These are phyloP conservation scores for Aricia agestis DNA, from an alignment of 1,140 invertebrate genomes.

Conservation along the genomic window DNA sequence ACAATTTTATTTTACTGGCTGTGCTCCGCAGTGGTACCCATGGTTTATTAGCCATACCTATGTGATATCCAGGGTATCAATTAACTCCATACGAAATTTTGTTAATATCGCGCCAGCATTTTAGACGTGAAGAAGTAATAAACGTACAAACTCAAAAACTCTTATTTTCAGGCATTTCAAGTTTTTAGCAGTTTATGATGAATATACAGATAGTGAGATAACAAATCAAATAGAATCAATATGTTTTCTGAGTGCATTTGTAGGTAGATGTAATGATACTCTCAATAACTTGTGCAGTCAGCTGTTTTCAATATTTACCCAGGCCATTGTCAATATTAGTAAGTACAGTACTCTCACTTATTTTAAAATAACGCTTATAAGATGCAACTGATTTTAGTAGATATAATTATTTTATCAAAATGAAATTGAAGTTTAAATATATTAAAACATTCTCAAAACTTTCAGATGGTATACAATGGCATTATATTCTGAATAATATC, in stretches of 20 bases:
- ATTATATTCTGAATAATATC: constrained; percentile 67
- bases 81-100: too few relatives aligned
- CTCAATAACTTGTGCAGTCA: constrained; percentile 81
- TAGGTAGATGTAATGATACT: constrained; percentile 81
- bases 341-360: constrained; percentile 46
- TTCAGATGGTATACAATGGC: constrained; percentile 65
- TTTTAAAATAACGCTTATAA: too few relatives aligned
- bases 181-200: constrained; percentile 64
- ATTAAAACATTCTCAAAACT: too few relatives aligned
- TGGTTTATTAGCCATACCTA: too few relatives aligned
- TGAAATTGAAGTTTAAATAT: too few relatives aligned
- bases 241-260: constrained; percentile 81
- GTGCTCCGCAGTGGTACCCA: too few relatives aligned
- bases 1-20: background rate
- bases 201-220: constrained; percentile 53
- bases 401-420: too few relatives aligned
- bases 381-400: too few relatives aligned
- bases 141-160: too few relatives aligned
- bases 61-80: too few relatives aligned
- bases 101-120: too few relatives aligned
- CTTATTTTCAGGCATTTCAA: constrained; percentile 55
- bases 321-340: constrained; percentile 71
- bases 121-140: too few relatives aligned
- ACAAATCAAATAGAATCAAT: constrained; percentile 74
- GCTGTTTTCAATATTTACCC: constrained; percentile 78